Conservation (phyloP, 2,888 invertebrate species). For the Plagiodera versicolora region DNA sequence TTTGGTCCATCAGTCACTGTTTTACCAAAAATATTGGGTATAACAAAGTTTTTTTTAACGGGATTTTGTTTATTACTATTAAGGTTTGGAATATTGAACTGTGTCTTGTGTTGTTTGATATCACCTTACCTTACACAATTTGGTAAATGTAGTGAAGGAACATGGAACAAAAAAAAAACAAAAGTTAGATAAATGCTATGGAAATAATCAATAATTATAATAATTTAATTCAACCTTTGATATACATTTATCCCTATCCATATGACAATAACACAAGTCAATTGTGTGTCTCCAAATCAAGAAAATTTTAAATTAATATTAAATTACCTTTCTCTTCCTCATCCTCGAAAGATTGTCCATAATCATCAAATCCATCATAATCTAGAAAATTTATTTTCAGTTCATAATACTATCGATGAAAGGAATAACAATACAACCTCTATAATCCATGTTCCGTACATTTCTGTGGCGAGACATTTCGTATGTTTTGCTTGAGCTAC, state of each 20-base stretch:
- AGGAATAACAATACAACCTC: conserved; percentile 63
- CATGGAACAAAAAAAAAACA: conserved; percentile 44
- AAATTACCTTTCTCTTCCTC: conserved; percentile 55
- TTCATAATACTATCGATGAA: conserved; percentile 3
- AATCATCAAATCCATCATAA: conserved; percentile 89
- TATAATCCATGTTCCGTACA: conserved; percentile 80
- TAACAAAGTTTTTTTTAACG: conserved; percentile 18
- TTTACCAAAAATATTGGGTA: conserved; percentile 27
- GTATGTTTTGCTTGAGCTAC: background rate
- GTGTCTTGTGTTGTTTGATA: conserved; percentile 27
- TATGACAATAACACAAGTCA: too few species aligned
- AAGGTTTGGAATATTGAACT: conserved; percentile 22
- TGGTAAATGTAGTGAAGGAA: conserved; percentile 38
- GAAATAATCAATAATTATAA: background rate
- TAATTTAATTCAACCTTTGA: background rate
- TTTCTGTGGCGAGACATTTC: conserved; percentile 86
- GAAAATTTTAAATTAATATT: background rate
- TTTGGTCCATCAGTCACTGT: background rate
- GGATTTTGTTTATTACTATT: conserved; percentile 7
- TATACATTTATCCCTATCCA: too few species aligned
- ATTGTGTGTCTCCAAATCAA: too few species aligned
- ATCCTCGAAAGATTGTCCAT: conserved; percentile 93
- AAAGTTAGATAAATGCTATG: background rate
- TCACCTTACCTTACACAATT: conserved; percentile 59
- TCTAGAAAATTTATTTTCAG: conserved; percentile 59